Conservation (phyloP, 1,140 invertebrate genomes). For the Aporrectodea caliginosa region DNA sequence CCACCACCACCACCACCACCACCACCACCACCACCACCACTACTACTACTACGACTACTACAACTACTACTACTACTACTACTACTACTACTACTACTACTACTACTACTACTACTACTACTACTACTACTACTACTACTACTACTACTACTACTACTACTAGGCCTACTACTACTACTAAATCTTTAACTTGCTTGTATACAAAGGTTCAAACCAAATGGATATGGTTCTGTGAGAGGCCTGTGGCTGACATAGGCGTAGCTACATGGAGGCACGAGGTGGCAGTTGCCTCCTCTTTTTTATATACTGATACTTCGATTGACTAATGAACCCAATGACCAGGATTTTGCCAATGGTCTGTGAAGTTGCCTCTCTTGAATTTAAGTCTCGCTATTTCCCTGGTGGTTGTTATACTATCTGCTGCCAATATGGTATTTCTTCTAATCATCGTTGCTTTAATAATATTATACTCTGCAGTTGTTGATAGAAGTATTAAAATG, state of each 20-base stretch:
- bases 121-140: neutral
- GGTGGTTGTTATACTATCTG: no score
- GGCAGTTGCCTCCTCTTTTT: no score
- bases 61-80: neutral
- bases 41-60: neutral
- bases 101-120: neutral
- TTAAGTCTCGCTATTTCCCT: no score
- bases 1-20: neutral
- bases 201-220: neutral
- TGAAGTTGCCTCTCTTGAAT: no score
- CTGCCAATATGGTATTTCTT: no score
- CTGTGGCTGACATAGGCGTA: neutral
- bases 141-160: neutral
- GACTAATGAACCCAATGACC: no score
- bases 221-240: neutral
- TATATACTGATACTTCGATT: no score
- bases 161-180: neutral
- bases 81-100: neutral
- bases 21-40: neutral
- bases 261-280: neutral
- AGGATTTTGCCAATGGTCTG: no score
- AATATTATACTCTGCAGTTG: no score
- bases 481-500: no score
- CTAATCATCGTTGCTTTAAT: no score
- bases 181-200: neutral